phyloP scores from a whole-genome alignment of 2,113 vertebrate genomes.

The Heliornis fulica region DNA sequence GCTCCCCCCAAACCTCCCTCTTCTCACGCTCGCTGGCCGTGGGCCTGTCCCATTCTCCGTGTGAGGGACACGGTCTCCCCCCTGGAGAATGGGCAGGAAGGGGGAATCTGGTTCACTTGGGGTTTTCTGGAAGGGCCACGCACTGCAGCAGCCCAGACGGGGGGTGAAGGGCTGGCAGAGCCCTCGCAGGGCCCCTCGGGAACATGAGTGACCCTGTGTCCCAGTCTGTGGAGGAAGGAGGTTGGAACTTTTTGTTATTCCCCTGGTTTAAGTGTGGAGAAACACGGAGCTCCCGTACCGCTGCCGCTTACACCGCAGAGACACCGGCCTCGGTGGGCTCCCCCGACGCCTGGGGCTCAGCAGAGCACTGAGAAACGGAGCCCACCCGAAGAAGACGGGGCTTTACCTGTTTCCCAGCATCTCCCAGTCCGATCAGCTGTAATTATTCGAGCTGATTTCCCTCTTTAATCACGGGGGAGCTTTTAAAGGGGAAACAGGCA shows the following conservation, averaged over 20 bases:
- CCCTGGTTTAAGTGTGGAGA: not conserved
- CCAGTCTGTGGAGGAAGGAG: not conserved
- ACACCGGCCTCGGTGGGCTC: not conserved
- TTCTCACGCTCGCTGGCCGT: not conserved
- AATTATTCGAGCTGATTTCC: not conserved
- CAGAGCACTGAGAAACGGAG: not conserved
- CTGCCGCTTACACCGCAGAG: not conserved
- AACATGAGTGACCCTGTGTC: too few species aligned
- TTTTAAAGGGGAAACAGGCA: conserved; percentile 6
- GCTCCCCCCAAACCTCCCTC: not conserved
- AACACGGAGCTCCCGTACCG: not conserved
- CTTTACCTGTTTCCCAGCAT: not conserved
- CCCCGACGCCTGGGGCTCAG: rapidly evolving
- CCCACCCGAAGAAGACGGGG: not conserved
- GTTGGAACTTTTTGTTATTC: not conserved
- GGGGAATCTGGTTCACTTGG: rapidly evolving
- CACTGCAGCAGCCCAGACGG: too few species aligned
- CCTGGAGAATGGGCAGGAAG: not conserved
- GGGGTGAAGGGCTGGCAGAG: not conserved
- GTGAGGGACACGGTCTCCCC: not conserved
- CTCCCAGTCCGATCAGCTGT: not conserved
- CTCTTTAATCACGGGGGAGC: conserved; percentile 71
- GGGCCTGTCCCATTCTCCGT: not conserved
- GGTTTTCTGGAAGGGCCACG: not conserved
- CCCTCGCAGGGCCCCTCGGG: not conserved